phyloP scores from a whole-genome alignment of 2,888 invertebrate species.

The Parasteatoda lunata region DNA sequence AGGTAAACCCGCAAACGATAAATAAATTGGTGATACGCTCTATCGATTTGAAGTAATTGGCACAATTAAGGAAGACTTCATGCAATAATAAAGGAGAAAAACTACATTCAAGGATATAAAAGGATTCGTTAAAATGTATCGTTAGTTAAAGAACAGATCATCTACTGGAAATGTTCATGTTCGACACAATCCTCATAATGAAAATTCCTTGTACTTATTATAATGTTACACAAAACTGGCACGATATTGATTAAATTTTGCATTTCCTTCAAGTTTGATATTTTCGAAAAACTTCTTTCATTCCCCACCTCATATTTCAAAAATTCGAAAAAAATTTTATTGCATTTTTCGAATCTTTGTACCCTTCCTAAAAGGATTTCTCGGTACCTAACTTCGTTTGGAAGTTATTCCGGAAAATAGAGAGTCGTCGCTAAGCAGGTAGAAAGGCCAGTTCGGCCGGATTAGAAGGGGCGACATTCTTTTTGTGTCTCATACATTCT shows the following conservation, averaged over 20 bases:
- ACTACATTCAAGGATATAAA: slow-evolving; percentile 33
- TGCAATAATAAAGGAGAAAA: slow-evolving; percentile 41
- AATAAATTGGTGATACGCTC: slow-evolving; percentile 37
- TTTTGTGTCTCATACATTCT: too few species aligned
- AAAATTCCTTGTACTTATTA: slow-evolving; percentile 57
- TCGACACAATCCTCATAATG: slow-evolving; percentile 41
- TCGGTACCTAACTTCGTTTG: too few species aligned
- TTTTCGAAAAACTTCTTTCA: too few species aligned
- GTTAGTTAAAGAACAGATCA: background rate
- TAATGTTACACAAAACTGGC: slow-evolving; percentile 32
- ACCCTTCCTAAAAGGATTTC: too few species aligned
- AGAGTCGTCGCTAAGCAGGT: too few species aligned
- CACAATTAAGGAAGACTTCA: slow-evolving; percentile 60
- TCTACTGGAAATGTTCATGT: slow-evolving; percentile 41
- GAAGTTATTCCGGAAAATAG: too few species aligned
- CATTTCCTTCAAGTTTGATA: too few species aligned
- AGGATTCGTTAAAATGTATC: slow-evolving; percentile 43
- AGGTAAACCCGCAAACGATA: slow-evolving; percentile 25
- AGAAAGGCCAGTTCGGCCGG: too few species aligned
- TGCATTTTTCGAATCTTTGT: too few species aligned
- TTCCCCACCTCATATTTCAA: too few species aligned
- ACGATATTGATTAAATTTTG: slow-evolving; percentile 17
- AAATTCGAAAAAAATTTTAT: too few species aligned
- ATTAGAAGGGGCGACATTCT: too few species aligned
- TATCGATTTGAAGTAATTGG: slow-evolving; percentile 48